Base-by-base conservation (phyloP, 2,113 vertebrate genomes). In the Todiramphus saurophagus region DNA sequence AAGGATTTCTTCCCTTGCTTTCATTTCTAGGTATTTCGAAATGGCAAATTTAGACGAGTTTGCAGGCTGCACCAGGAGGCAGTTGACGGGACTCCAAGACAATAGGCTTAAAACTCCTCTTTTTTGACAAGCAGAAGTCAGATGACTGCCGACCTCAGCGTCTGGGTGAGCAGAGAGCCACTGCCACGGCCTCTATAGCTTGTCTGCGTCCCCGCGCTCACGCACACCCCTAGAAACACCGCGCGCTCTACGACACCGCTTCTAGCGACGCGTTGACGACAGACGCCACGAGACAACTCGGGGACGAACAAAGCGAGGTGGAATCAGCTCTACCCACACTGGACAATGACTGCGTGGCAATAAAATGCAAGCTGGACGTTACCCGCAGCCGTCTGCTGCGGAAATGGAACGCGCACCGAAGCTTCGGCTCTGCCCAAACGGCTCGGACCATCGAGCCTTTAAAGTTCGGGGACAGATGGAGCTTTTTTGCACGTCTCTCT, bases 271-370 rank as follows among this genome's bases (percentile, higher is more conserved):
- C 12, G 23, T 10, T 56, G 78, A 89, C 24, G 14, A 44, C 13
- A 21, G 4, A 70, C 14, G 58, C 30, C 56, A 93, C 77, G 6
- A 31, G 62, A 87, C 60, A 37, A 24, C 9, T 56, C 35, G 10
- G 80, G 50, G 77, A 89, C 5, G 6, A 85, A 89, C 24, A 73
- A 97, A 96, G 95, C 94, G 28, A 85, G 80, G 66, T 59, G 93
- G 69, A 84, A 82, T 83, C 87, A 77, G 96, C 91, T 93, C 87
- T 92, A 96, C 95, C 91, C 85, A 83, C 97, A 97, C 89, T 90
- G 91, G 95, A 97, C 94, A 93, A 35, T 3, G 50, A 82, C 11
- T 60, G 35, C 2, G 69, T 1, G 20, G 66, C 78, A 95, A 86
- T 85, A 91, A 96, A 93, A 73, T 35, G n/a, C 63, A 68, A 89